Base-by-base conservation (phyloP, 2,888 invertebrate species). In the Dusona sp. region DNA sequence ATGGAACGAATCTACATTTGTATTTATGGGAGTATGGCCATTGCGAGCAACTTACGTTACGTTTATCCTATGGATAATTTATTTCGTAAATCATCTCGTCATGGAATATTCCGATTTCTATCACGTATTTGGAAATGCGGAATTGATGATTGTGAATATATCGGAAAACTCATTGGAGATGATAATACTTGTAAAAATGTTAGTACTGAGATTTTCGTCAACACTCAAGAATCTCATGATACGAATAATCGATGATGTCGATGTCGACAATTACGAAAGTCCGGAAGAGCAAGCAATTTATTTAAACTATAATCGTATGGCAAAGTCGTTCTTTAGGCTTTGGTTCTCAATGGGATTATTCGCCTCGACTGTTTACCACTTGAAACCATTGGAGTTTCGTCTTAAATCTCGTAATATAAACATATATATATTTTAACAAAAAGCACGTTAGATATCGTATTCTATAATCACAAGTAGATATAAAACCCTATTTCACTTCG, bases 1-100 rank as follows among this genome's bases (percentile, higher is more conserved):
- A 29, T 85, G 85, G 85, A 85, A 85, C 78, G 78, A 78, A 38
- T 42, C 72, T 9, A 73, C 81, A 25, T 81, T 85, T 38, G n/a
- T 38, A 8, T 25, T 85, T 0, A 72, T 81, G 33, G 85, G 81
- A 36, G 64, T 85, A n/a, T 85, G 84, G 84, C 84, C 84, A 11
- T 48, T 85, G 29, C 38, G 65, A 48, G 42, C 33, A 33, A 57
- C 64, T 48, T 72, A 80, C 54, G 19, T 80, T 7, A 80, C 61
- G 36, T 80, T 73, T 38, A 16, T 57, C 13, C 65, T 75, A 11
- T 75, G 42, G 74, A 61, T 75, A 7, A 29, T 57, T 38, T 75
- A 57, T 42, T 42, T 75, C 42, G 3, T 29, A 6, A 61, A 61
- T 22, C 74, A 75, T 42, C 11, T 75, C 13, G 11, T 38, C 2